These are phyloP conservation scores for Caenorhabditis parvicauda DNA, from an alignment of 2,888 invertebrate species.

Conservation along the genomic window DNA sequence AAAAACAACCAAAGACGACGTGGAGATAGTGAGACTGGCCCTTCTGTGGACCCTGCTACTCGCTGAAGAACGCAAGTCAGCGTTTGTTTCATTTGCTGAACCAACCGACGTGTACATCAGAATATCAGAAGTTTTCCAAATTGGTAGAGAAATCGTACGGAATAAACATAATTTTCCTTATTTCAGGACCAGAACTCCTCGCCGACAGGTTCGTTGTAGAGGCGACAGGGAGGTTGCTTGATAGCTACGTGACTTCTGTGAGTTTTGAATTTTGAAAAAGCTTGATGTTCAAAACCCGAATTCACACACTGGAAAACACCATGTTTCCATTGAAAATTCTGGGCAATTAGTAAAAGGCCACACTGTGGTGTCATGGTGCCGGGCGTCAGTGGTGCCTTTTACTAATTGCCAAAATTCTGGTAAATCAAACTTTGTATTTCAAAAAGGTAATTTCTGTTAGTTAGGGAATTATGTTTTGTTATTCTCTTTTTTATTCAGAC, in stretches of 20 bases:
- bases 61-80: slow-evolving; percentile 28
- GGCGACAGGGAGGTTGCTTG: slow-evolving; percentile 26
- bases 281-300: neutral
- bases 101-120: slow-evolving; percentile 48
- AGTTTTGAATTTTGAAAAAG: neutral
- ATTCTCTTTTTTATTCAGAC: no score
- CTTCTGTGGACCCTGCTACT: slow-evolving; percentile 52
- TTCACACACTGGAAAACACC: no score
- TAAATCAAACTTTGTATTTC: no score
- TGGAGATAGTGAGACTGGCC: slow-evolving; percentile 51
- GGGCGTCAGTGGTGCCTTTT: no score
- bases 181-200: slow-evolving; percentile 29
- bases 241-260: slow-evolving; percentile 30
- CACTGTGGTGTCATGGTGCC: no score
- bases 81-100: slow-evolving; percentile 36
- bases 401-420: no score
- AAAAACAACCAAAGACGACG: slow-evolving; percentile 39
- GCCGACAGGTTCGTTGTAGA: slow-evolving; percentile 33
- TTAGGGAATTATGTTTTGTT: no score
- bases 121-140: slow-evolving; percentile 45
- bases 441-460: no score
- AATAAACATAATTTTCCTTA: no score
- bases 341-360: no score
- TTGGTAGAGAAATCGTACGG: no score
- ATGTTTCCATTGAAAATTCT: no score